A percentile compares a stretch with the other conserved stretches of the same genome.
phyloP scores from a whole-genome alignment of 2,113 vertebrate genomes.

The Egretta garzetta region DNA sequence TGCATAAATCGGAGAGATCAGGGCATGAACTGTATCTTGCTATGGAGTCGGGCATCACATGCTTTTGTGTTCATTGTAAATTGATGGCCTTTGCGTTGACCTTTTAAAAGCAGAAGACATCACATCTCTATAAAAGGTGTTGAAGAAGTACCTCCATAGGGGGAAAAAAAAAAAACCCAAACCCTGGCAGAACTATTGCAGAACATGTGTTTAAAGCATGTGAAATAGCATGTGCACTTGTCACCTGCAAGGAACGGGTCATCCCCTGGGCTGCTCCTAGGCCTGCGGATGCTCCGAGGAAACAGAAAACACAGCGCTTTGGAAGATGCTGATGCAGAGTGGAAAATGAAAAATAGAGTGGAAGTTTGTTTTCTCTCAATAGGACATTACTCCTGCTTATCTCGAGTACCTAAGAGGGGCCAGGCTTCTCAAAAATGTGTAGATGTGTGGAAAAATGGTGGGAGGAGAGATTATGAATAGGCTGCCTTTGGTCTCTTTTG shows the following conservation, averaged over 20 bases:
- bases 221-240: neutral
- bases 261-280: neutral
- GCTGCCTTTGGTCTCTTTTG: neutral
- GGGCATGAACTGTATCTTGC: neutral
- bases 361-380: neutral
- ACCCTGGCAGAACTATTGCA: neutral
- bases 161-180: too few relatives aligned
- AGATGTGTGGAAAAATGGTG: neutral
- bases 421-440: neutral
- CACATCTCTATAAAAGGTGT: neutral
- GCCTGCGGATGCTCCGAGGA: fast-evolving
- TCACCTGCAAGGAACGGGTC: neutral
- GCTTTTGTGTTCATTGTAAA: neutral
- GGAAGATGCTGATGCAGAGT: neutral
- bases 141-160: neutral
- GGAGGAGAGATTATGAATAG: neutral
- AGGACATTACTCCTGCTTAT: neutral
- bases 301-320: neutral
- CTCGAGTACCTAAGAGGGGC: fast-evolving
- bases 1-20: neutral
- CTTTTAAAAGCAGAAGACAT: neutral
- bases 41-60: neutral
- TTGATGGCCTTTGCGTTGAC: neutral
- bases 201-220: neutral
- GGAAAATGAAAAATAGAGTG: neutral